These are phyloP conservation scores for Nymphalis io DNA, from an alignment of 1,140 invertebrate species.

Conservation along the genomic window DNA sequence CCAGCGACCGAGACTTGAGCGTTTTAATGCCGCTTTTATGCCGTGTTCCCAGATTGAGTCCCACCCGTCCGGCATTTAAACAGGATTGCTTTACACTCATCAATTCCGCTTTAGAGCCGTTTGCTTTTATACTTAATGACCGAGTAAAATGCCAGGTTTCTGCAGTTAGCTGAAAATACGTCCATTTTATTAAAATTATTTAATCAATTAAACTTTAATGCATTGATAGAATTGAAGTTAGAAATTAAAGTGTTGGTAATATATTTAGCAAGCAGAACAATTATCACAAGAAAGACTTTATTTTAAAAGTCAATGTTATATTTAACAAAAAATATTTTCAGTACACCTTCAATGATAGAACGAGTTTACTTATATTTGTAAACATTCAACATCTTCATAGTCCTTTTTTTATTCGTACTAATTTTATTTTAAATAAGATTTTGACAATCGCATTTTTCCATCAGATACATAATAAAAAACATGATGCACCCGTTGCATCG, in stretches of 20 bases:
- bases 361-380: no score
- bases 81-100: constrained; percentile 67
- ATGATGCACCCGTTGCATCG: background rate
- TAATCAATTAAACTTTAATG: background rate
- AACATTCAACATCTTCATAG: no score
- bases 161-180: background rate
- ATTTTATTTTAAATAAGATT: no score
- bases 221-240: no score
- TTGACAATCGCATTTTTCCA: no score
- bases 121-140: constrained; percentile 71
- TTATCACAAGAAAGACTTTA: no score
- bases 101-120: constrained; percentile 61
- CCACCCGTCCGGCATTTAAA: constrained; percentile 54
- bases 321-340: no score
- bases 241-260: no score
- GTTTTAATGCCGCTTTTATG: constrained; percentile 68
- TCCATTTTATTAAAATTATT: background rate
- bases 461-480: background rate
- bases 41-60: constrained; percentile 63
- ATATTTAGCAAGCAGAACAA: no score
- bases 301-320: no score
- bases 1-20: constrained; percentile 36
- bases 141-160: constrained; percentile 48
- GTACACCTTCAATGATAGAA: no score
- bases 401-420: no score